Base-by-base conservation (phyloP, 2,888 invertebrate species). In the Trissoscelio sp. region DNA sequence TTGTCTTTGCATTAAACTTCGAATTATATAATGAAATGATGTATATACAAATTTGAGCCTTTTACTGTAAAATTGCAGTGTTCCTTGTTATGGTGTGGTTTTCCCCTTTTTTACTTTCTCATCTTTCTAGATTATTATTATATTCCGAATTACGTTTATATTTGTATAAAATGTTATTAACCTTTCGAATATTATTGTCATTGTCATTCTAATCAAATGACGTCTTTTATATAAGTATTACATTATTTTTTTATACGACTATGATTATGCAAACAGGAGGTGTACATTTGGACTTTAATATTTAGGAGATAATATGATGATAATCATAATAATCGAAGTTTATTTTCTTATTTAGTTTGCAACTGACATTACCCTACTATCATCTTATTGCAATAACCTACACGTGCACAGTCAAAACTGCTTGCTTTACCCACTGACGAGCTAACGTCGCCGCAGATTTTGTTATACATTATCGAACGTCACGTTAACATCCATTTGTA, bases 401-500 rank as follows among this genome's bases (percentile, higher is more conserved):
- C 24, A 24, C 11, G n/a, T 20, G 34, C 20, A 48, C 46, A 37
- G 6, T 24, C 0, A 42, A 31, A 20, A 48, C 31, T n/a, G 53
- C 44, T 69, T 69, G 34, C 44, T 57, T 37, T 14, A 70, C 9
- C 22, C 34, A 60, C 24, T 53, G 11, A 64, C 16, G 22, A 22
- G n/a, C 51, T 58, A 37, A 16, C 18, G 28, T 48, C 16, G 20
- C 16, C 11, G 24, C 28, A 39, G 4, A 31, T 3, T 42, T 55
- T 44, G 24, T 42, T 67, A 12, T 48, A 14, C 22, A 31, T 55
- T 31, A 55, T 34, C 11, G n/a, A 34, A 3, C 22, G 7, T 14
- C 11, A 42, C 20, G n/a, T 1, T 58, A 57, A 62, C 51, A 55
- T n/a, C 34, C 42, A 57, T 31, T 44, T 75, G 64, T 57, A 66